Conservation (phyloP, 1,140 invertebrate species). For the Anastrepha ludens region DNA sequence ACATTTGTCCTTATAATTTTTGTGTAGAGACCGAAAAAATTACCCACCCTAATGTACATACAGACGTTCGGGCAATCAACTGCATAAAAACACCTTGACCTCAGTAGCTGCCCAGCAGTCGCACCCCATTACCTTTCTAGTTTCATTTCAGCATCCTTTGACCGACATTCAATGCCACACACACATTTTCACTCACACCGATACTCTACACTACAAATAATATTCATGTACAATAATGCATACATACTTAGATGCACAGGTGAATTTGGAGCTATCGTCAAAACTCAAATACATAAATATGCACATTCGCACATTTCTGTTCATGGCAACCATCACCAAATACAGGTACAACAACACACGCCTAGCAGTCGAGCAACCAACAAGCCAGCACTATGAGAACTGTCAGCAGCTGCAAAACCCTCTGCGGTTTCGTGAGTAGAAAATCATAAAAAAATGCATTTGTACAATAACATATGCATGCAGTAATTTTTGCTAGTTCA, state of each 20-base stretch:
- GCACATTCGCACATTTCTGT: not conserved
- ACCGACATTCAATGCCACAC: not conserved
- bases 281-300: not conserved
- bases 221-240: too few species aligned
- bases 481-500: too few species aligned
- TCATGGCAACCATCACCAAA: too few species aligned
- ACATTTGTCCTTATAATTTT: too few species aligned
- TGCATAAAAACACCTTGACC: conserved; percentile 44
- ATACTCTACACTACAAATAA: too few species aligned
- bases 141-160: not conserved
- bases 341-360: too few species aligned
- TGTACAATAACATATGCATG: too few species aligned
- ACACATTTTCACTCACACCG: not conserved
- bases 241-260: not conserved
- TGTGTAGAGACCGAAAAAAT: too few species aligned
- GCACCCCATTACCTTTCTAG: not conserved
- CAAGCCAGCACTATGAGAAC: not conserved
- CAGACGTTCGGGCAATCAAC: not conserved
- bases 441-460: conserved; percentile 1
- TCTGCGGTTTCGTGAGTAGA: not conserved
- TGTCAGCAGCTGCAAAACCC: conserved; percentile 26
- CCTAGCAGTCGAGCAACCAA: too few species aligned
- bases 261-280: too few species aligned
- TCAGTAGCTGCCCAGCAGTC: not conserved
- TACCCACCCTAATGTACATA: too few species aligned